Evolutionary conservation across 2,888 invertebrate genomes (phyloP).

Genomic region (Anorthoa munda): DNA sequence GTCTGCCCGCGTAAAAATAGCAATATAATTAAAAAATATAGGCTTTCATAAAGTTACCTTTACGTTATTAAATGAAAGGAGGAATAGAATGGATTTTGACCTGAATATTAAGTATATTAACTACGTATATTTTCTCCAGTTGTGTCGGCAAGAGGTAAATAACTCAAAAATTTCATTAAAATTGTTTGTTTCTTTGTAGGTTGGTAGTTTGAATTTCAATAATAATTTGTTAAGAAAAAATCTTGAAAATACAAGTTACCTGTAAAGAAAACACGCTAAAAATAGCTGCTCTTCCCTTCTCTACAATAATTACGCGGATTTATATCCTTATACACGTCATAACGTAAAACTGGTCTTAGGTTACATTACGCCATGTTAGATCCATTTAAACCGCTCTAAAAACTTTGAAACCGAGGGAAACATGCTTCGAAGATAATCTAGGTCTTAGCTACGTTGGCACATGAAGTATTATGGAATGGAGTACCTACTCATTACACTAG

Average conservation of each 20-base stretch:
- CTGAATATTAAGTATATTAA: too few relatives aligned
- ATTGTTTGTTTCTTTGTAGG: too few relatives aligned
- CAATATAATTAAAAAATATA: too few relatives aligned
- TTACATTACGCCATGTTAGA: conserved; percentile 50
- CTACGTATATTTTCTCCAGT: too few relatives aligned
- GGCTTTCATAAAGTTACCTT: too few relatives aligned
- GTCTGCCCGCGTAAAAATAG: conserved; percentile 7
- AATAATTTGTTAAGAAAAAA: too few relatives aligned
- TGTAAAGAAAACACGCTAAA: neutral
- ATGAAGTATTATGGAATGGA: conserved; percentile 36
- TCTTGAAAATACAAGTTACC: too few relatives aligned
- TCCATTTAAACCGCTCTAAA: conserved; percentile 61
- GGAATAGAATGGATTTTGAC: too few relatives aligned
- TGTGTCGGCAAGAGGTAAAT: too few relatives aligned
- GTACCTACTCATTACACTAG: neutral
- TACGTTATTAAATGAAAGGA: too few relatives aligned
- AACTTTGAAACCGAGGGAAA: conserved; percentile 49
- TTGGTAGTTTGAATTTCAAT: too few relatives aligned
- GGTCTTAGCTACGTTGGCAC: conserved; percentile 42
- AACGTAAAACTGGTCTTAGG: conserved; percentile 52
- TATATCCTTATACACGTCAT: conserved; percentile 32
- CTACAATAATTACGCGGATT: conserved; percentile 16
- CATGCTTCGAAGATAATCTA: conserved; percentile 57
- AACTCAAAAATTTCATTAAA: too few relatives aligned
- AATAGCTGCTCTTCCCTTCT: neutral